Conservation (phyloP, 2,888 invertebrate species). For the Cheilosia vulpina region DNA sequence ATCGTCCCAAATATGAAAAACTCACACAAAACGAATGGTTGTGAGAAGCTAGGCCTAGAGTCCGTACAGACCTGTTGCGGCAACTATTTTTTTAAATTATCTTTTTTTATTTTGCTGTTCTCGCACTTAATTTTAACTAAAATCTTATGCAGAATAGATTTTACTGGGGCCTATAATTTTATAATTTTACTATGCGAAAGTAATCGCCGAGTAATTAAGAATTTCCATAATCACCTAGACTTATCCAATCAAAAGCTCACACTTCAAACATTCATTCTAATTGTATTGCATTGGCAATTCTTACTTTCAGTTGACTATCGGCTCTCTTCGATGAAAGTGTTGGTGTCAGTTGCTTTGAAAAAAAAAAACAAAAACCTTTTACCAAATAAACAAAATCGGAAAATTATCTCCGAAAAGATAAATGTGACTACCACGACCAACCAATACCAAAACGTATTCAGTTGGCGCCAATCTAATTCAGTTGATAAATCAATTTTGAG, state of each 20-base stretch:
- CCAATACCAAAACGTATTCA: too few relatives aligned
- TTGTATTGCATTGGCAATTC: conserved; percentile 1
- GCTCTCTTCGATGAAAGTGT: background rate
- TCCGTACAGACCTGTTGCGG: too few relatives aligned
- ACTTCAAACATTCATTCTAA: background rate
- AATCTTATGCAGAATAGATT: too few relatives aligned
- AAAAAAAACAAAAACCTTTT: background rate
- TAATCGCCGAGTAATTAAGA: background rate
- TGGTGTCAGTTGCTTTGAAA: conserved; percentile 4
- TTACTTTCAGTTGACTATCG: conserved; percentile 9
- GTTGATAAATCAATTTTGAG: conserved; percentile 3
- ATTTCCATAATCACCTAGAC: background rate
- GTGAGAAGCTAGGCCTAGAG: too few relatives aligned
- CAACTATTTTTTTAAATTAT: too few relatives aligned
- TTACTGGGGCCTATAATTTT: too few relatives aligned
- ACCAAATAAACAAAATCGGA: background rate
- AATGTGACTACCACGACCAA: background rate
- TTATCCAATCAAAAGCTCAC: conserved; percentile 3
- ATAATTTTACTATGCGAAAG: too few relatives aligned
- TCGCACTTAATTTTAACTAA: too few relatives aligned
- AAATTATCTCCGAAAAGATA: background rate
- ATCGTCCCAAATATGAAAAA: too few relatives aligned
- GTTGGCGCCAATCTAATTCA: background rate
- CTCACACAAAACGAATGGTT: too few relatives aligned
- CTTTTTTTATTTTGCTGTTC: too few relatives aligned